Conservation (phyloP, 1,140 invertebrate genomes). For the Pteromalus puparum region DNA sequence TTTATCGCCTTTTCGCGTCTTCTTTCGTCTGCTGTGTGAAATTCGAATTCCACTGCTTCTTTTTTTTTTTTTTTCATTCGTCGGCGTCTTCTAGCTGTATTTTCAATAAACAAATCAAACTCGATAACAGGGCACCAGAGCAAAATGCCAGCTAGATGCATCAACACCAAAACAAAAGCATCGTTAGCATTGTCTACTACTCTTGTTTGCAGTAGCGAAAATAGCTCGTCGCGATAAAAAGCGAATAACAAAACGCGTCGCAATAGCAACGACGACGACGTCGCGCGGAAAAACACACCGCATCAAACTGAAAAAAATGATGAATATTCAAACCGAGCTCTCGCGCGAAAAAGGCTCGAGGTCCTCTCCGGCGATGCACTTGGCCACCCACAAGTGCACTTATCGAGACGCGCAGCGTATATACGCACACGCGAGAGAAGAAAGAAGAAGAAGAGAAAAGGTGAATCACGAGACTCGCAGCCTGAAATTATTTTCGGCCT, state of each 20-base stretch:
- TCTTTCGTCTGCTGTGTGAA: too few species aligned
- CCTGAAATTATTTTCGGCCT: constrained; percentile 50
- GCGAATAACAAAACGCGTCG: background rate
- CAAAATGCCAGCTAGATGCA: too few species aligned
- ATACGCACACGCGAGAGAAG: background rate
- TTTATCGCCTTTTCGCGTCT: background rate
- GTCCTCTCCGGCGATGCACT: background rate
- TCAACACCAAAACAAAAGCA: too few species aligned
- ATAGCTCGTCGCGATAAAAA: too few species aligned
- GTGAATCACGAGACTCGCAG: constrained; percentile 13
- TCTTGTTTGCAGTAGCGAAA: too few species aligned
- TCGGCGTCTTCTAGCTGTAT: too few species aligned
- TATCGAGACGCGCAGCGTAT: background rate
- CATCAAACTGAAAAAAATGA: background rate
- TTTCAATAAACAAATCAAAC: too few species aligned
- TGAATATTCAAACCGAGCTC: constrained; percentile 25
- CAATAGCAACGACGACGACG: too few species aligned
- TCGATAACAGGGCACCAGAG: too few species aligned
- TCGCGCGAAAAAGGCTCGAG: constrained; percentile 6
- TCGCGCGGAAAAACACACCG: background rate
- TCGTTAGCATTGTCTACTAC: too few species aligned
- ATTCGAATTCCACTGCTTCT: too few species aligned
- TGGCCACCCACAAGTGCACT: constrained; percentile 10
- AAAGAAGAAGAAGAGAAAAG: constrained; percentile 12
- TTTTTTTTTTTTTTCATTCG: too few species aligned